These are phyloP conservation scores for Cataglyphis rosenhaueri DNA, from an alignment of 2,888 invertebrate genomes.

Conservation along the genomic window DNA sequence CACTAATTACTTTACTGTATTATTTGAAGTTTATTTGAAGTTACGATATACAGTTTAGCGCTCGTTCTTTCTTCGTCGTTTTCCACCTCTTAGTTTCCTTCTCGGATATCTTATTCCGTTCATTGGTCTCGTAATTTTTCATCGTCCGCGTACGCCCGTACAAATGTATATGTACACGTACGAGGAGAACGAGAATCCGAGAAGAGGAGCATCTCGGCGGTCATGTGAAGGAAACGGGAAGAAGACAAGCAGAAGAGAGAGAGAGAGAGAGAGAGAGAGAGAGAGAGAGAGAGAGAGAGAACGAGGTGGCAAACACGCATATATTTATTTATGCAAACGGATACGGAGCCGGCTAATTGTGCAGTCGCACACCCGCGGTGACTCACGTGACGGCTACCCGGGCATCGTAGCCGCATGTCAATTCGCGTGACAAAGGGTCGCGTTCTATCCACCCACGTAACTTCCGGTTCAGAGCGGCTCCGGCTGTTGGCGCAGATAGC, in stretches of 20 bases:
- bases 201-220: slow-evolving; percentile 28
- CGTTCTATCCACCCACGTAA: slow-evolving; percentile 72
- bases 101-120: slow-evolving; percentile 1
- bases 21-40: slow-evolving; percentile 26
- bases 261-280: not conserved
- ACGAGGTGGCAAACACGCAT: slow-evolving; percentile 67
- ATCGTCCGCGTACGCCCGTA: slow-evolving; percentile 39
- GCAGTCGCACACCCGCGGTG: slow-evolving; percentile 75
- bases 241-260: not conserved
- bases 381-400: slow-evolving; percentile 75
- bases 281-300: not conserved
- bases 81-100: slow-evolving; percentile 9
- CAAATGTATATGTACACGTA: not conserved
- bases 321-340: slow-evolving; percentile 81
- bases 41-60: slow-evolving; percentile 24
- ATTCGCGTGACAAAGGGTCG: slow-evolving; percentile 76
- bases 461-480: slow-evolving; percentile 67
- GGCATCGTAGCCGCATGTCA: slow-evolving; percentile 71
- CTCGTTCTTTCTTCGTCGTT: slow-evolving; percentile 2
- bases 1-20: slow-evolving; percentile 46
- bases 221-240: slow-evolving; percentile 14
- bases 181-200: slow-evolving; percentile 16
- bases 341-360: slow-evolving; percentile 81
- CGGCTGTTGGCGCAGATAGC: slow-evolving; percentile 51
- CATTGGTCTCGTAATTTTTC: slow-evolving; percentile 57